A percentile compares a stretch with the other conserved stretches of the same genome.
Evolutionary conservation across 1,140 invertebrate species (phyloP).

Genomic region (Diorhabda sublineata): DNA sequence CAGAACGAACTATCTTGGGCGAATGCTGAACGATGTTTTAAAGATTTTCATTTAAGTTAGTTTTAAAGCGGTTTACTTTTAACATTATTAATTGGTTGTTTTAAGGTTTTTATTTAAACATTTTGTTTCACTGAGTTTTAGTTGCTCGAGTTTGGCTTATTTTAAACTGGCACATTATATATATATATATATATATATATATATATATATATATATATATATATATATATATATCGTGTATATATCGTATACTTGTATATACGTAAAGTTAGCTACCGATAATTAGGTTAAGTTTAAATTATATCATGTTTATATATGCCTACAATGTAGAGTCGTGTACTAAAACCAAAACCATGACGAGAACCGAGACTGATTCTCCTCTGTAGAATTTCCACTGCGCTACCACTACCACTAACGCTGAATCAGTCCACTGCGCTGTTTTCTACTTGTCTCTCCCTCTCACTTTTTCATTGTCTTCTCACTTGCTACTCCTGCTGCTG

Average conservation of each 20-base stretch:
- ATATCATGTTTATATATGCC: slow-evolving; percentile 31
- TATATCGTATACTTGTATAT: slow-evolving; percentile 22
- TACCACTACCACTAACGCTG: slow-evolving; percentile 4
- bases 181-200: slow-evolving; percentile 18
- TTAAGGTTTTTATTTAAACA: slow-evolving; percentile 17
- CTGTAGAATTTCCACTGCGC: slow-evolving; percentile 10
- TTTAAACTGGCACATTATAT: slow-evolving; percentile 21
- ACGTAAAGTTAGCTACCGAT: slow-evolving; percentile 31
- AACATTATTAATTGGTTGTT: slow-evolving; percentile 23
- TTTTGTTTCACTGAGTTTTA: slow-evolving; percentile 22
- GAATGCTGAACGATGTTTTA: slow-evolving; percentile 31
- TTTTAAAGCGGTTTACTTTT: slow-evolving; percentile 24
- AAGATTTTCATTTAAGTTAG: slow-evolving; percentile 19
- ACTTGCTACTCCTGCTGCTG: neutral
- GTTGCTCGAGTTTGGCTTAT: slow-evolving; percentile 14
- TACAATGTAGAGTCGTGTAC: slow-evolving; percentile 33
- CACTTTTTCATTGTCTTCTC: neutral
- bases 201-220: slow-evolving; percentile 13
- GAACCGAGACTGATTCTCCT: slow-evolving; percentile 24
- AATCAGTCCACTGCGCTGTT: neutral
- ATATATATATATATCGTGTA: neutral
- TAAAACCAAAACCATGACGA: slow-evolving; percentile 33
- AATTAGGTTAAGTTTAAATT: slow-evolving; percentile 30
- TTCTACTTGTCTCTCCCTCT: neutral
- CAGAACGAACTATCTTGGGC: slow-evolving; percentile 35